Conservation (phyloP, 2,888 invertebrate species). For the Philaethria dido region DNA sequence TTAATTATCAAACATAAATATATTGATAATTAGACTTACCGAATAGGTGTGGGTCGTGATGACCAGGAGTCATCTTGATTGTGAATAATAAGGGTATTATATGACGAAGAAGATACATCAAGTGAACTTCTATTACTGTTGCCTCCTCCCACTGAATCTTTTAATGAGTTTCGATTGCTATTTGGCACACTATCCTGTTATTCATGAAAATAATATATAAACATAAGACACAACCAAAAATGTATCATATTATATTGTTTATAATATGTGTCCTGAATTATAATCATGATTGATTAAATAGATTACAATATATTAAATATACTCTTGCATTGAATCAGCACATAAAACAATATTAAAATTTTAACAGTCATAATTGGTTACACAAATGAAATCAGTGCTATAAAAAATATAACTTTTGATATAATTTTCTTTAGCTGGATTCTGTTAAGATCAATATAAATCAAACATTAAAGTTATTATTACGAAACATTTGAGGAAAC, state of each 20-base stretch:
- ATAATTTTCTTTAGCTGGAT: too few species aligned
- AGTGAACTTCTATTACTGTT: constrained; percentile 86
- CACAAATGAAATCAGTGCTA: too few species aligned
- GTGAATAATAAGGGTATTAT: constrained; percentile 93
- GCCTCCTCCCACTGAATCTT: constrained; percentile 82
- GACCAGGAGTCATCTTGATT: constrained; percentile 90
- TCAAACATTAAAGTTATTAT: too few species aligned
- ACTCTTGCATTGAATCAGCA: too few species aligned
- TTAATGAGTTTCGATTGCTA: constrained; percentile 86
- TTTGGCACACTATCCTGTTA: constrained; percentile 72
- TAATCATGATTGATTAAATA: too few species aligned
- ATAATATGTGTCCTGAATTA: not conserved
- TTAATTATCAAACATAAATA: too few species aligned
- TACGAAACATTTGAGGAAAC: too few species aligned
- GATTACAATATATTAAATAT: too few species aligned
- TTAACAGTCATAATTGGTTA: too few species aligned
- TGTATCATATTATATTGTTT: not conserved
- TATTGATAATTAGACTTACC: constrained; percentile 52
- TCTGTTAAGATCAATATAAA: too few species aligned
- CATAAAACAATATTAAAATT: too few species aligned
- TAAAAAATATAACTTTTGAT: too few species aligned
- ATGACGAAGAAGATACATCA: constrained; percentile 90
- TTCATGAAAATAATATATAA: constrained; percentile 21
- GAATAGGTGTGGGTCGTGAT: constrained; percentile 76
- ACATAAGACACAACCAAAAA: not conserved